Evolutionary conservation across 2,113 vertebrate genomes (phyloP).

Genomic region (Myotis lucifugus): DNA sequence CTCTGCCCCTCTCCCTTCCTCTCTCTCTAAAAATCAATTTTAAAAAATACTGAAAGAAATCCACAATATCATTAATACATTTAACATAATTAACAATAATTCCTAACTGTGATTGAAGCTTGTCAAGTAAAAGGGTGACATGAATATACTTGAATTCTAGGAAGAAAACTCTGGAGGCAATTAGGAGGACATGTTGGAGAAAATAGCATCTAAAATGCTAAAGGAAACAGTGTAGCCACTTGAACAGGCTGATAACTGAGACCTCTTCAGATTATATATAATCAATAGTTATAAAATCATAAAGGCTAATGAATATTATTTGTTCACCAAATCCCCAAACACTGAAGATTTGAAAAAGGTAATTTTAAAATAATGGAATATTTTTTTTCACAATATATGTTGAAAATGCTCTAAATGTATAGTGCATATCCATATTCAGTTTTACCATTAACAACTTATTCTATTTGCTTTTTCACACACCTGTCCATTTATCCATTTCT

Average conservation of each 20-base stretch:
- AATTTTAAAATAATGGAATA: background rate
- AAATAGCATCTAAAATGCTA: background rate
- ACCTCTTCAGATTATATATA: background rate
- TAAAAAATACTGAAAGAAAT: background rate
- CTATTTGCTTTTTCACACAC: background rate
- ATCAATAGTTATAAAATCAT: background rate
- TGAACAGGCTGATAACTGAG: background rate
- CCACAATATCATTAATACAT: background rate
- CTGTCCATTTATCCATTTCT: background rate
- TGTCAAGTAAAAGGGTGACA: background rate
- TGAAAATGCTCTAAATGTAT: background rate
- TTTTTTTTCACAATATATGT: background rate
- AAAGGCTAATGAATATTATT: background rate
- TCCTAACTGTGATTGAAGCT: background rate
- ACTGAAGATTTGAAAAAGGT: conserved; percentile 10
- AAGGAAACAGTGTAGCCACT: background rate
- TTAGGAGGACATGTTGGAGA: background rate
- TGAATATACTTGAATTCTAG: background rate
- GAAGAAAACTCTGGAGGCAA: conserved; percentile 14
- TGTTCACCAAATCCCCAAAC: background rate
- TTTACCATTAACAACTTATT: background rate
- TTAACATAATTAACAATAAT: background rate
- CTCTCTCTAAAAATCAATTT: too few relatives aligned
- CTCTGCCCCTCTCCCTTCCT: too few relatives aligned
- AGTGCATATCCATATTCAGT: background rate